A percentile compares a stretch with the other conserved stretches of the same genome.
Evolutionary conservation across 2,113 vertebrate species (phyloP).

Genomic region (Limnothrissa miodon): DNA sequence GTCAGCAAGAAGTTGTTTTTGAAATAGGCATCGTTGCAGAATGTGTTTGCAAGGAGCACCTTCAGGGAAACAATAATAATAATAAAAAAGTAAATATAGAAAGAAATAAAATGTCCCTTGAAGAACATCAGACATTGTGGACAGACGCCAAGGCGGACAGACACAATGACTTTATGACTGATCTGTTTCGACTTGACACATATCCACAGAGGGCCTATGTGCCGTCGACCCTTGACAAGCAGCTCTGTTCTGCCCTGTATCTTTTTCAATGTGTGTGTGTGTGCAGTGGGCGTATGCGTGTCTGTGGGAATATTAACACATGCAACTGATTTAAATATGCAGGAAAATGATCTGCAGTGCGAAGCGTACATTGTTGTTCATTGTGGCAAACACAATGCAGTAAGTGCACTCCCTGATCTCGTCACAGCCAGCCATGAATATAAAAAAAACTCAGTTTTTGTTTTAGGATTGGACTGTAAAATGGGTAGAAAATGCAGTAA

Average conservation of each 20-base stretch:
- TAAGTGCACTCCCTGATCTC: neutral
- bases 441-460: neutral
- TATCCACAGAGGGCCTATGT: neutral
- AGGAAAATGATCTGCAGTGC: neutral
- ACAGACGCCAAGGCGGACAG: neutral
- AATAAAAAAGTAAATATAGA: neutral
- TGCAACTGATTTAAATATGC: neutral
- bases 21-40: slow-evolving; percentile 81
- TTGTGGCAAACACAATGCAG: neutral
- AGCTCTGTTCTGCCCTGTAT: neutral
- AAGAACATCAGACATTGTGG: neutral
- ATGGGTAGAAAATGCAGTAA: neutral
- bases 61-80: slow-evolving; percentile 50
- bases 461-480: neutral
- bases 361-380: neutral
- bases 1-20: slow-evolving; percentile 83
- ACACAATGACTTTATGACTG: neutral
- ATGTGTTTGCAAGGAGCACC: slow-evolving; percentile 86
- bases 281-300: neutral
- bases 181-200: neutral
- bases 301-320: neutral
- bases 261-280: neutral
- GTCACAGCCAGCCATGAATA: neutral
- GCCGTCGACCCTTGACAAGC: neutral
- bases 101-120: neutral